Conservation (phyloP, 2,797 vertebrate species). For the Acanthornis magna region DNA sequence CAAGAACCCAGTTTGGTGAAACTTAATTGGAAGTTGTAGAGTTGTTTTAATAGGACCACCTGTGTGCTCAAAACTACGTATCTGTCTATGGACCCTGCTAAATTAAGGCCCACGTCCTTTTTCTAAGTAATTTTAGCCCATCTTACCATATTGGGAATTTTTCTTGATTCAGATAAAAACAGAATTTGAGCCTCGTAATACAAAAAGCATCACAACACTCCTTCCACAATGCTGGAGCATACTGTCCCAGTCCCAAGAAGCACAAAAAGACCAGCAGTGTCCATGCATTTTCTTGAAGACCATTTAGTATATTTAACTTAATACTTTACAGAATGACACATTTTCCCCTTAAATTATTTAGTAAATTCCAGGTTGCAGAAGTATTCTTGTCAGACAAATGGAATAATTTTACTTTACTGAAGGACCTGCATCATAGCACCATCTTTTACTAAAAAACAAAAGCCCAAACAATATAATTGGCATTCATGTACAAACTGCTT, state of each 20-base stretch:
- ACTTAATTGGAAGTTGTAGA: background rate
- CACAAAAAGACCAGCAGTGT: background rate
- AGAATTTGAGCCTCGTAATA: background rate
- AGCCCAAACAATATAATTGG: conserved; percentile 46
- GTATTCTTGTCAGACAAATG: background rate
- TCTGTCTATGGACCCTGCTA: background rate
- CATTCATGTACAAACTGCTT: conserved; percentile 24
- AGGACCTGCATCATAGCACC: background rate
- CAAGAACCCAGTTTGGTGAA: background rate
- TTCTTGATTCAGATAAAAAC: background rate
- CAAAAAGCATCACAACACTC: background rate
- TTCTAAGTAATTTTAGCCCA: background rate
- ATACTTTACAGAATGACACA: background rate
- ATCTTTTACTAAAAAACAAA: conserved; percentile 25
- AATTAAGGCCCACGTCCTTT: background rate
- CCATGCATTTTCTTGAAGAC: background rate
- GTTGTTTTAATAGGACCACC: background rate
- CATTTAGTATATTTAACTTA: background rate
- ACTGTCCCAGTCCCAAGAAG: background rate
- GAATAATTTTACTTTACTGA: background rate
- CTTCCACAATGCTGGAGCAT: rapidly evolving
- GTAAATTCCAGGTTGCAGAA: background rate
- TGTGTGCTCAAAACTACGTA: background rate
- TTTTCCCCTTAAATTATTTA: background rate
- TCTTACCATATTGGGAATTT: background rate